A percentile compares a stretch with the other conserved stretches of the same genome.
These are phyloP conservation scores for Hyles vespertilio DNA, from an alignment of 1,140 invertebrate genomes.

Conservation along the genomic window DNA sequence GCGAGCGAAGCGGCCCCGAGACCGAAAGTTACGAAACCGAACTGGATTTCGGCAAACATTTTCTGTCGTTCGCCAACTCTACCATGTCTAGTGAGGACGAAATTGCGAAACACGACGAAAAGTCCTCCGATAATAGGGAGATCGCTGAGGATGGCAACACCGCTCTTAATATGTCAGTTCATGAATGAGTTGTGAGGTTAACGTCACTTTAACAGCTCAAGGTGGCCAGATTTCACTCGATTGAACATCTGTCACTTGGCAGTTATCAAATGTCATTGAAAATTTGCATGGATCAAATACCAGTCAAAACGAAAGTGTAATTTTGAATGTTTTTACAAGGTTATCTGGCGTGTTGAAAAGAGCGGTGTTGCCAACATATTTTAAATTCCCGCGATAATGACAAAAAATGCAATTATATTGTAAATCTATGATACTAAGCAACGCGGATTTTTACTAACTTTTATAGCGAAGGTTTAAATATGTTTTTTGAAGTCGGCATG, in stretches of 20 bases:
- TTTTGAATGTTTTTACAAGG: too few species aligned
- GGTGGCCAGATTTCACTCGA: too few species aligned
- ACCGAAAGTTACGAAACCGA: conserved; percentile 30
- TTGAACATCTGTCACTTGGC: too few species aligned
- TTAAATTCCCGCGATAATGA: neutral
- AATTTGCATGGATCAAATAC: too few species aligned
- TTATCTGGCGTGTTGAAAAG: too few species aligned
- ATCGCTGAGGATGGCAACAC: conserved; percentile 25
- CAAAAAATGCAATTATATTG: neutral
- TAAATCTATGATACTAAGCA: conserved; percentile 5
- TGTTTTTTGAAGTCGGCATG: too few species aligned
- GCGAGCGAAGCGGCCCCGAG: conserved; percentile 34
- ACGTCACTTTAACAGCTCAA: too few species aligned
- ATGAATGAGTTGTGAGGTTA: conserved; percentile 33
- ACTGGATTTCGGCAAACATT: conserved; percentile 58
- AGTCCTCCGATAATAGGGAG: conserved; percentile 18
- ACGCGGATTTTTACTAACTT: neutral
- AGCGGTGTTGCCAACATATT: neutral
- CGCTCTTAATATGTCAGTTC: conserved; percentile 56
- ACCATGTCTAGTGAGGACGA: conserved; percentile 57
- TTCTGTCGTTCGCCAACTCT: conserved; percentile 35
- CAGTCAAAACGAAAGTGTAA: too few species aligned
- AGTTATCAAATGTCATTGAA: too few species aligned
- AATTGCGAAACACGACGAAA: conserved; percentile 20
- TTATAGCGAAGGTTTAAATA: neutral